A percentile compares a stretch with the other conserved stretches of the same genome.
These are phyloP conservation scores for Drosophila asahinai DNA, from an alignment of 1,140 invertebrate species.

Conservation along the genomic window DNA sequence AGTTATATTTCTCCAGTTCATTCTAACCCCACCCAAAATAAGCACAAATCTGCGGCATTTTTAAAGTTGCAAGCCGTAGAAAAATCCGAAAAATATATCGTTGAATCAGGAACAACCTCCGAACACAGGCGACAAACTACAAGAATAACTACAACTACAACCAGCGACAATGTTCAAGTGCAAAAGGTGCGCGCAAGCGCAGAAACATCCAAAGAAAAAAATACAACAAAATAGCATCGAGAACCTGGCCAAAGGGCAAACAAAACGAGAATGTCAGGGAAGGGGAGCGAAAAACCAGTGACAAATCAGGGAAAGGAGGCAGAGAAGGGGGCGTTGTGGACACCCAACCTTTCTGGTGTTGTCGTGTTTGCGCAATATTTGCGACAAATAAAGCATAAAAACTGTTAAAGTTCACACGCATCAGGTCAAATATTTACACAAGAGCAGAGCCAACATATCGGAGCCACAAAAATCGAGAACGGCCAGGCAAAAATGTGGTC, in stretches of 20 bases:
- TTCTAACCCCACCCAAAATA: not conserved
- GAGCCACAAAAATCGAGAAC: constrained; percentile 20
- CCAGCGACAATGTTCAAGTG: constrained; percentile 66
- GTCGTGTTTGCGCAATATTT: constrained; percentile 81
- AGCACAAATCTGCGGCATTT: not conserved
- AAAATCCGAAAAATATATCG: not conserved
- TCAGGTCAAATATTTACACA: constrained; percentile 83
- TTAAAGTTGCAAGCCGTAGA: not conserved
- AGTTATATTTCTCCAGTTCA: not conserved
- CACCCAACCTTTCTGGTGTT: constrained; percentile 22
- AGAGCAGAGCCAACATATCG: constrained; percentile 42
- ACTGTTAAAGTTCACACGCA: constrained; percentile 83
- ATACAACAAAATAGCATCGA: constrained; percentile 9
- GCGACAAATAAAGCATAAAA: constrained; percentile 84
- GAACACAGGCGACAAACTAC: constrained; percentile 10
- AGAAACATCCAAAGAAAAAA: constrained; percentile 41
- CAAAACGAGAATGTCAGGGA: constrained; percentile 42
- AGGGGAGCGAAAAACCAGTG: not conserved
- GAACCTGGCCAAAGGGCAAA: constrained; percentile 60
- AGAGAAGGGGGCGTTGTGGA: not conserved
- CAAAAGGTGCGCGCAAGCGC: constrained; percentile 80
- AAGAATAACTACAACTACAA: constrained; percentile 39
- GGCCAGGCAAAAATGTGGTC: constrained; percentile 46
- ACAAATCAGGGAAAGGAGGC: not conserved
- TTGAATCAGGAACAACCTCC: not conserved